phyloP scores from a whole-genome alignment of 2,113 vertebrate species.

The Protobothrops flavoviridis region DNA sequence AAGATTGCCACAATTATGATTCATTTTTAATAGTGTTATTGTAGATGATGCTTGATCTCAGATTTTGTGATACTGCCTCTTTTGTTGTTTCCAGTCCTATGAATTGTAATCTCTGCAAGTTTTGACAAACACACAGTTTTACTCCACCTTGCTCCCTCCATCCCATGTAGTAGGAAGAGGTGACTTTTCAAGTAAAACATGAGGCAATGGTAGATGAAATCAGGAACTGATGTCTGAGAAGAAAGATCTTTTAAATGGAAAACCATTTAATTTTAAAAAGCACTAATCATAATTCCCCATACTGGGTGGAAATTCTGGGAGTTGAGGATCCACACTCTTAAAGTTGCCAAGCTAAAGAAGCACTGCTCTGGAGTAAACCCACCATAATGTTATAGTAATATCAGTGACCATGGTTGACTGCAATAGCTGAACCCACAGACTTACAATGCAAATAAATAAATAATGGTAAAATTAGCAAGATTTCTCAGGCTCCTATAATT shows the following conservation, averaged over 20 bases:
- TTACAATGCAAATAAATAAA: not conserved
- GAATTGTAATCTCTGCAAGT: not conserved
- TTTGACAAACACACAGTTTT: not conserved
- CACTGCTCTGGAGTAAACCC: not conserved
- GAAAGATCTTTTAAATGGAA: not conserved
- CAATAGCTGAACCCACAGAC: not conserved
- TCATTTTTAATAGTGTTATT: slow-evolving; percentile 9
- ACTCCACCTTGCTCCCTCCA: not conserved
- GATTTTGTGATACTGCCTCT: not conserved
- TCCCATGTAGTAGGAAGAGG: not conserved
- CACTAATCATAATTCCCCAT: not conserved
- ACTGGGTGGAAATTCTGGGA: not conserved
- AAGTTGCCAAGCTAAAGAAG: not conserved
- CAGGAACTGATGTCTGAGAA: not conserved
- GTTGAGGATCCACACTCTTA: not conserved
- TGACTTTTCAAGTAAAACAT: not conserved
- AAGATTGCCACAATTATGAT: not conserved
- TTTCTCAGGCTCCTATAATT: not conserved
- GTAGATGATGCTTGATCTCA: slow-evolving; percentile 11
- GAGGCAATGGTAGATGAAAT: not conserved
- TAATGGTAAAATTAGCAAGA: not conserved
- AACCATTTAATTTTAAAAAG: not conserved
- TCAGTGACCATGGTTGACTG: not conserved
- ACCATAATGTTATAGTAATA: not conserved
- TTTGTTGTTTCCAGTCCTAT: not conserved